Percentiles rank a stretch among this genome's conserved stretches.
Evolutionary conservation across 2,113 vertebrate genomes (phyloP).

Genomic region (Rhinopomastus cyanomelas): DNA sequence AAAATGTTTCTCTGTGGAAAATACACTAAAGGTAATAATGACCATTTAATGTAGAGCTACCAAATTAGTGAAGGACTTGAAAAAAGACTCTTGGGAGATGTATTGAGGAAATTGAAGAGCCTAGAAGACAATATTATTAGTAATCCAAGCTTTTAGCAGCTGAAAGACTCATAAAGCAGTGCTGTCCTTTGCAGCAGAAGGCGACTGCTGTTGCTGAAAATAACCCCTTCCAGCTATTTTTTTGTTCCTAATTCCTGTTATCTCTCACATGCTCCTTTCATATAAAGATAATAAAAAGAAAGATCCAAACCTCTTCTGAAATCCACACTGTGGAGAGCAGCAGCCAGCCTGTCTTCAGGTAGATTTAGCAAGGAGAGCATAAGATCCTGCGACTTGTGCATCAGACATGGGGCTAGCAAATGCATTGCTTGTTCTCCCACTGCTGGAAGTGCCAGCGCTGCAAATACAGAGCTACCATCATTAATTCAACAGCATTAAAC

Average conservation of each 20-base stretch:
- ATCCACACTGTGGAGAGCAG: neutral
- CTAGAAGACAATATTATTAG: neutral
- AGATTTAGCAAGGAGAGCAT: neutral
- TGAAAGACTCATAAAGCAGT: neutral
- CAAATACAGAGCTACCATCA: neutral
- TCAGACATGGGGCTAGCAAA: neutral
- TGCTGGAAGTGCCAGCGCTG: neutral
- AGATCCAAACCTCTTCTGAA: neutral
- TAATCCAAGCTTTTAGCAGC: neutral
- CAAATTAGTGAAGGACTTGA: neutral
- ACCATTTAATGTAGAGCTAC: neutral
- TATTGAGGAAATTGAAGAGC: neutral
- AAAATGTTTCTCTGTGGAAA: neutral
- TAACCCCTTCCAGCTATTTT: rapidly evolving
- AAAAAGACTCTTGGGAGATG: rapidly evolving
- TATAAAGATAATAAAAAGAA: neutral
- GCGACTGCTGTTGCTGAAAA: neutral
- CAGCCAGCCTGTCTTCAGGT: neutral
- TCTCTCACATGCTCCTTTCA: neutral
- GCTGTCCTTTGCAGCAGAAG: neutral
- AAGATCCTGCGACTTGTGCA: neutral
- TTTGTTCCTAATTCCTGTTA: neutral
- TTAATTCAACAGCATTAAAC: neutral
- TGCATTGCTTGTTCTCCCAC: neutral
- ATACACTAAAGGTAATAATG: neutral